phyloP scores from a whole-genome alignment of 2,797 vertebrate species.

The Rhyacichthys aspro region DNA sequence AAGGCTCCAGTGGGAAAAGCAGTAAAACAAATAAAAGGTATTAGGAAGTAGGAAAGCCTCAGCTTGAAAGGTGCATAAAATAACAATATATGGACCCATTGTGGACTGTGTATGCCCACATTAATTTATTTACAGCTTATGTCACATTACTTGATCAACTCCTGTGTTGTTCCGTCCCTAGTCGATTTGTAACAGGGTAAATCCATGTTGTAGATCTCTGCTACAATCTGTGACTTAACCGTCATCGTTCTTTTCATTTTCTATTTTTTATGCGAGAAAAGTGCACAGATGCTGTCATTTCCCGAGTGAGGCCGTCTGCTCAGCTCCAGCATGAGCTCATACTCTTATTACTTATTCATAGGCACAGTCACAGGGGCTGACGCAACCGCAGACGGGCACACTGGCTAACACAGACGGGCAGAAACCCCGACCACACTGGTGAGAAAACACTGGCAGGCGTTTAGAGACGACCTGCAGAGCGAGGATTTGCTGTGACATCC shows the following conservation, averaged over 20 bases:
- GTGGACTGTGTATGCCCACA: no score
- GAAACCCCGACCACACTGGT: constrained; percentile 16
- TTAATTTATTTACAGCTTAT: no score
- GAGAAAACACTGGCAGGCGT: constrained; percentile 12
- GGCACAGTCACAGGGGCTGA: constrained; percentile 56
- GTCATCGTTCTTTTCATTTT: constrained; percentile 24
- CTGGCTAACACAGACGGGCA: constrained; percentile 28
- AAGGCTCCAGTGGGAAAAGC: no score
- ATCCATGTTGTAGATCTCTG: constrained; percentile 2
- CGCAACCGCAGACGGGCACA: constrained; percentile 42
- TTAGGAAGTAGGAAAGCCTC: no score
- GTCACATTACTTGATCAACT: no score
- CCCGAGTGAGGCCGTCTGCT: constrained; percentile 53
- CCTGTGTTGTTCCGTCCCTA: no score
- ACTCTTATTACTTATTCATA: constrained; percentile 70
- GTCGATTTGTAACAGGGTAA: constrained; percentile 7
- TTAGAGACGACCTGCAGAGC: constrained; percentile 19
- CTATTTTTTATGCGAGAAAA: constrained; percentile 17
- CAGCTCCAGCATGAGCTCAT: constrained; percentile 70
- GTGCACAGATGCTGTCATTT: constrained; percentile 61
- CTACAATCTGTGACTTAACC: constrained; percentile 14
- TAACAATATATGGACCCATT: no score
- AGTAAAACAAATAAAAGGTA: no score
- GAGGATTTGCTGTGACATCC: neutral
- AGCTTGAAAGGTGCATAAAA: no score